Conservation (phyloP, 2,888 invertebrate genomes). For the Argynnis bischoffii region DNA sequence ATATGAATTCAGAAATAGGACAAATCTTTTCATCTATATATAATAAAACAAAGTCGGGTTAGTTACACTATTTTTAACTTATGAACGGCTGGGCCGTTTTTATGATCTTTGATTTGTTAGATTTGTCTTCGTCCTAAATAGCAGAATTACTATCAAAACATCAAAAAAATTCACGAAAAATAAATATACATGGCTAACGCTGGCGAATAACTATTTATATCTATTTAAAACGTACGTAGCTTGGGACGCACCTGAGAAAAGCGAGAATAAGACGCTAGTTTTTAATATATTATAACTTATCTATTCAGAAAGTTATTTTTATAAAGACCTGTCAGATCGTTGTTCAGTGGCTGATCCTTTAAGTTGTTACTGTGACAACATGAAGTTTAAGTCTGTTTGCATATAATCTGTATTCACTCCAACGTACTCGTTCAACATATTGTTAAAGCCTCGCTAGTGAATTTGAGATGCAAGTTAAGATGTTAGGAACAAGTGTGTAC, state of each 20-base stretch:
- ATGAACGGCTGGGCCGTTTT: too few species aligned
- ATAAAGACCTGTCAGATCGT: conserved; percentile 7
- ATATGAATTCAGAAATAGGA: too few species aligned
- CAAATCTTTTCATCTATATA: too few species aligned
- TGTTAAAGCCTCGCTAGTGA: conserved; percentile 45
- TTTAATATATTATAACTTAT: background rate
- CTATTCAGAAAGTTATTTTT: background rate
- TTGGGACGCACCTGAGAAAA: background rate
- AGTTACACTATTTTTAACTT: too few species aligned
- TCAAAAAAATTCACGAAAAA: too few species aligned
- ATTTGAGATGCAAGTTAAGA: conserved; percentile 32
- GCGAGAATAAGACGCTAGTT: background rate
- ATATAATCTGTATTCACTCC: conserved; percentile 46
- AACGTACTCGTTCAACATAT: conserved; percentile 44
- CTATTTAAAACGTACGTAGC: too few species aligned
- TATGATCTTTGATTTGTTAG: too few species aligned
- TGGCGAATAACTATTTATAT: too few species aligned
- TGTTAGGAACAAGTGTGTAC: conserved; percentile 38
- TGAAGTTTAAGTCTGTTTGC: conserved; percentile 44
- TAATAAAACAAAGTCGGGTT: too few species aligned
- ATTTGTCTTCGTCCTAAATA: too few species aligned
- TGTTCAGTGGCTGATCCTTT: conserved; percentile 2
- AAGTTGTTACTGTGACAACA: conserved; percentile 37
- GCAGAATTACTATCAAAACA: too few species aligned
- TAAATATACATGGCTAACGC: too few species aligned